These are phyloP conservation scores for Meta bourneti DNA, from an alignment of 2,888 invertebrate species.

Conservation along the genomic window DNA sequence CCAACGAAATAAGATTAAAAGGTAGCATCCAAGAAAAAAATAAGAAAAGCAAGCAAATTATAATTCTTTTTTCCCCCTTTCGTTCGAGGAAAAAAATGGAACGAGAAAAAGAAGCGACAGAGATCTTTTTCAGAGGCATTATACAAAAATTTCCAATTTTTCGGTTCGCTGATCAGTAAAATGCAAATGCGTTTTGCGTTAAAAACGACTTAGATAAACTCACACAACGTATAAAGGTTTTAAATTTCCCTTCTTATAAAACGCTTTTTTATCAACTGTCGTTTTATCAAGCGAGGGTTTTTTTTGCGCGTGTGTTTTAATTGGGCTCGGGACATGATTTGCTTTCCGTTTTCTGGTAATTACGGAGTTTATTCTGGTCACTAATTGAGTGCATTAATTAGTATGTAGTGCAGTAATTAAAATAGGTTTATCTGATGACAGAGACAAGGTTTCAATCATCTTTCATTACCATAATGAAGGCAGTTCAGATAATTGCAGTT, in stretches of 20 bases:
- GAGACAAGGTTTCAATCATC: too few relatives aligned
- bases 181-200: slow-evolving; percentile 69
- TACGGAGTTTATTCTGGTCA: slow-evolving; percentile 27
- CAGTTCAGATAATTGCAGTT: too few relatives aligned
- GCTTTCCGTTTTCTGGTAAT: slow-evolving; percentile 39
- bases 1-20: slow-evolving; percentile 69
- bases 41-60: slow-evolving; percentile 67
- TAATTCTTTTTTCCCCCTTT: slow-evolving; percentile 57
- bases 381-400: slow-evolving; percentile 42
- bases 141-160: slow-evolving; percentile 75
- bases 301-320: slow-evolving; percentile 18
- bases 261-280: not conserved
- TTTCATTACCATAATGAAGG: too few relatives aligned
- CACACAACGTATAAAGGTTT: slow-evolving; percentile 49
- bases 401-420: too few relatives aligned
- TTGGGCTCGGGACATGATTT: slow-evolving; percentile 11
- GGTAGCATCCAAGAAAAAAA: slow-evolving; percentile 48
- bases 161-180: slow-evolving; percentile 70
- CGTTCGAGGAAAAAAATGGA: slow-evolving; percentile 3
- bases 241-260: slow-evolving; percentile 47
- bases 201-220: slow-evolving; percentile 69
- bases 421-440: too few relatives aligned
- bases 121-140: slow-evolving; percentile 62
- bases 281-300: not conserved
- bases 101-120: slow-evolving; percentile 24